A percentile compares a stretch with the other conserved stretches of the same genome.
Evolutionary conservation across 2,113 vertebrate genomes (phyloP).

Genomic region (Thermophis baileyi): DNA sequence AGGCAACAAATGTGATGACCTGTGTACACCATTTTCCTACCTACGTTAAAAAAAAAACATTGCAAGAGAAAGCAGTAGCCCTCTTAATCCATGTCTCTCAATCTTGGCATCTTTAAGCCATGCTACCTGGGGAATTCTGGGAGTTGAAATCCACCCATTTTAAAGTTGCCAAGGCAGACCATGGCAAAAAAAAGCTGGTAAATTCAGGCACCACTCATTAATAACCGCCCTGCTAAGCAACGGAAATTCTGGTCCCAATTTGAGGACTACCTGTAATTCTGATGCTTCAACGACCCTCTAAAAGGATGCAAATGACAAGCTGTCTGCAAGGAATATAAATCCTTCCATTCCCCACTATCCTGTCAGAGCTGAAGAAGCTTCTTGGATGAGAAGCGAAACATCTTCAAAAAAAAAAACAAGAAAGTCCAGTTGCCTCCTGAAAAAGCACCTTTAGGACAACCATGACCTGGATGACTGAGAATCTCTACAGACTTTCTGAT

Average conservation of each 20-base stretch:
- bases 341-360: too few relatives aligned
- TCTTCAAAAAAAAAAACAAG: too few relatives aligned
- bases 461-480: too few relatives aligned
- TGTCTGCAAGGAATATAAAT: too few relatives aligned
- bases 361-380: too few relatives aligned
- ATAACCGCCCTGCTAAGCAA: background rate
- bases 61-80: background rate
- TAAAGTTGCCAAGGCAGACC: background rate
- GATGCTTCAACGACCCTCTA: too few relatives aligned
- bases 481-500: too few relatives aligned
- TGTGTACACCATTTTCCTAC: background rate
- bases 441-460: too few relatives aligned
- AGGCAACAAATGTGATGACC: accelerated
- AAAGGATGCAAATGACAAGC: too few relatives aligned
- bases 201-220: background rate
- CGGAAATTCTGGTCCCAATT: background rate
- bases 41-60: background rate
- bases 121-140: background rate
- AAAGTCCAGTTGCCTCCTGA: too few relatives aligned
- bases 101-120: background rate
- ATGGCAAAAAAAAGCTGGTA: background rate
- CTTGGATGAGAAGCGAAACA: too few relatives aligned
- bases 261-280: background rate
- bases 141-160: background rate
- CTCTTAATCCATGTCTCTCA: background rate